Conservation (phyloP, 2,888 invertebrate genomes). For the Polyommatus iphigenia region DNA sequence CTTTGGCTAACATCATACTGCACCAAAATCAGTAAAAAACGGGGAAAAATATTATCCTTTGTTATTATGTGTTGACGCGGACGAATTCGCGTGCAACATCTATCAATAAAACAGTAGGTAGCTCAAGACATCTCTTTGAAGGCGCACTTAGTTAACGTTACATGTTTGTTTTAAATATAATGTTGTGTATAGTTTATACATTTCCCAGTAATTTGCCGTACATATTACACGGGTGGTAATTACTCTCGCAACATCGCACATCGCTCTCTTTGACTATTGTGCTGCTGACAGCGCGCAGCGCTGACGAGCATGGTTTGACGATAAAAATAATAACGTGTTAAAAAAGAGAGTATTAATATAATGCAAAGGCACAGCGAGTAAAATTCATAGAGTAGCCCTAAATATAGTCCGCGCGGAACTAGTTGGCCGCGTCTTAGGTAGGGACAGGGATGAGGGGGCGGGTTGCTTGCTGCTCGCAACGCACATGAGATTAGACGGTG, state of each 20-base stretch:
- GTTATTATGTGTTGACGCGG: background rate
- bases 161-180: background rate
- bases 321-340: background rate
- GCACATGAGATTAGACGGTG: no score
- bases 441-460: no score
- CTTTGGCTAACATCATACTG: no score
- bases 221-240: background rate
- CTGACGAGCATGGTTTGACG: background rate
- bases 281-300: background rate
- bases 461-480: no score
- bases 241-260: slow-evolving; percentile 1
- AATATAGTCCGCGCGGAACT: no score
- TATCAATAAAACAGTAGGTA: no score
- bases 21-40: no score
- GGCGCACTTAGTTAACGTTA: background rate
- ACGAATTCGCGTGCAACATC: background rate
- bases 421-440: no score
- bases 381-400: no score
- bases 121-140: background rate
- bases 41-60: no score
- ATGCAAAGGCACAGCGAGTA: no score
- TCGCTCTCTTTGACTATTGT: slow-evolving; percentile 11
- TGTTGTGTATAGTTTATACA: background rate
- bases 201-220: background rate
- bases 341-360: background rate